Conservation (phyloP, 37 sponge, comb jelly and placozoan genomes). For the Beroe ovata region DNA sequence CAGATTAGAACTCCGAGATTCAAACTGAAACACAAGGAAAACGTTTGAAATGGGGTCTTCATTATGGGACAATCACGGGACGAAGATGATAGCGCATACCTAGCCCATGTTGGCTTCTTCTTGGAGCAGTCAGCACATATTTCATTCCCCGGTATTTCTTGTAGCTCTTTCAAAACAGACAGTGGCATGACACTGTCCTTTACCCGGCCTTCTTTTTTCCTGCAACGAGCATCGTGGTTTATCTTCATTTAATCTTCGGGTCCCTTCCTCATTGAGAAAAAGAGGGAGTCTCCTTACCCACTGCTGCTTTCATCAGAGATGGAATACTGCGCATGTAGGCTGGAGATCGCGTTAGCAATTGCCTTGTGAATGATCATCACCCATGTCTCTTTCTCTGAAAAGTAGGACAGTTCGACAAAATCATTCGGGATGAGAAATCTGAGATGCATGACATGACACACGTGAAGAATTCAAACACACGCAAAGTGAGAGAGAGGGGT, state of each 20-base stretch:
- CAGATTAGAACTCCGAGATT: slow-evolving; percentile 86
- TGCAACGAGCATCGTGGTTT: too few species aligned
- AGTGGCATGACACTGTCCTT: slow-evolving; percentile 20
- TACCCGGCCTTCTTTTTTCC: not conserved
- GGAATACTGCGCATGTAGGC: not conserved
- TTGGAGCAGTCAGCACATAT: slow-evolving; percentile 83
- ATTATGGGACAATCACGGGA: too few species aligned
- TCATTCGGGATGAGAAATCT: too few species aligned
- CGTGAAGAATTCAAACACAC: too few species aligned
- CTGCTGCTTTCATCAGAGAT: not conserved
- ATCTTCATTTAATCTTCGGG: too few species aligned
- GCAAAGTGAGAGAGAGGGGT: too few species aligned
- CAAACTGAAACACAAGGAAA: slow-evolving; percentile 75
- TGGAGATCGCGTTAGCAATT: slow-evolving; percentile 35
- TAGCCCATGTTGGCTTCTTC: slow-evolving; percentile 87
- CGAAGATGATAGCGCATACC: too few species aligned
- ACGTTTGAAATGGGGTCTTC: too few species aligned
- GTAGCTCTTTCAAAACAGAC: slow-evolving; percentile 72
- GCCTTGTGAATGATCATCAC: slow-evolving; percentile 54
- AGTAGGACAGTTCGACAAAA: too few species aligned
- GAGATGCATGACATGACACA: too few species aligned
- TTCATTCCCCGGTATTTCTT: slow-evolving; percentile 76
- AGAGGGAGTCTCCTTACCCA: too few species aligned
- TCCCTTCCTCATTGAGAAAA: too few species aligned
- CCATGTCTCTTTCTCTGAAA: slow-evolving; percentile 36